Percentiles rank a stretch among this genome's conserved stretches.
Conservation (phyloP, 2,888 invertebrate species). For the Iselma pallidipennis region DNA sequence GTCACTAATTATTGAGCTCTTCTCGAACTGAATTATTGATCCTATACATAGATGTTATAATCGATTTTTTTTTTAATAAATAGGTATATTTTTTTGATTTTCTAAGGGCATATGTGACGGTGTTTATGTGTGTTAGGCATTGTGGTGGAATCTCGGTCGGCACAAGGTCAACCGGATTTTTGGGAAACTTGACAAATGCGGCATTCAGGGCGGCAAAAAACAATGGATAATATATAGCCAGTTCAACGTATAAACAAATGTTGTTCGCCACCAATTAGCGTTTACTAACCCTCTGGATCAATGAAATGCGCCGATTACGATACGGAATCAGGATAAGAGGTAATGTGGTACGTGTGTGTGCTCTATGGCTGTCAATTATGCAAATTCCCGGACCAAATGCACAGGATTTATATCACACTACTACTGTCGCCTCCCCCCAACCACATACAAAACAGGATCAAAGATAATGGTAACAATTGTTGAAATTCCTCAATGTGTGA, state of each 20-base stretch:
- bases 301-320: slow-evolving; percentile 1
- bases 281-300: neutral
- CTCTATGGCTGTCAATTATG: slow-evolving; percentile 1
- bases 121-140: neutral
- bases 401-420: neutral
- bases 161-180: slow-evolving; percentile 45
- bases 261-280: slow-evolving; percentile 1
- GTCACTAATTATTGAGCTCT: neutral
- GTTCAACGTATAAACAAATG: neutral
- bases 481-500: neutral
- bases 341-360: neutral
- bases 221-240: neutral
- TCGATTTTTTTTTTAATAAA: neutral
- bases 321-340: neutral
- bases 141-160: slow-evolving; percentile 31
- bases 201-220: slow-evolving; percentile 33
- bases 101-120: too few species aligned
- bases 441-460: neutral
- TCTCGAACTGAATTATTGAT: too few species aligned
- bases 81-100: neutral
- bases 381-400: neutral
- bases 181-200: slow-evolving; percentile 40
- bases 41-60: too few species aligned
- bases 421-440: too few species aligned
- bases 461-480: neutral